A percentile compares a stretch with the other conserved stretches of the same genome.
Conservation (phyloP, 2,888 invertebrate genomes). For the Campoplex capitator region DNA sequence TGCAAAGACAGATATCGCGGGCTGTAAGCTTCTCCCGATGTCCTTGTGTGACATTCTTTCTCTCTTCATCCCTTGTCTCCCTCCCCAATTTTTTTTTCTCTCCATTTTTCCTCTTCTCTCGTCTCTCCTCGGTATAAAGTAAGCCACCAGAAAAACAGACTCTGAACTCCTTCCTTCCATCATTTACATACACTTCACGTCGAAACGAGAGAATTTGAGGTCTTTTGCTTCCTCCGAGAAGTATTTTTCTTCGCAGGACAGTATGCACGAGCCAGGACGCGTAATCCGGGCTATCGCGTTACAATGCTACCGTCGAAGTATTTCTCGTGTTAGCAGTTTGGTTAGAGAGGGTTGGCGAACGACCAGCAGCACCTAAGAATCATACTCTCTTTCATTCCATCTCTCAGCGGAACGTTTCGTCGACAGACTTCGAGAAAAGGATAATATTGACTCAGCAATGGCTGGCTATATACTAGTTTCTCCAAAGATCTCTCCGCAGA, state of each 20-base stretch:
- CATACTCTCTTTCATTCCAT: slow-evolving; percentile 53
- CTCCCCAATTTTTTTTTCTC: not conserved
- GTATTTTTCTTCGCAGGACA: slow-evolving; percentile 73
- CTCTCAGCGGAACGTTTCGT: slow-evolving; percentile 46
- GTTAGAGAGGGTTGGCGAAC: slow-evolving; percentile 68
- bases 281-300: slow-evolving; percentile 78
- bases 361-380: slow-evolving; percentile 55
- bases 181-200: slow-evolving; percentile 65
- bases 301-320: slow-evolving; percentile 71
- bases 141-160: slow-evolving; percentile 61
- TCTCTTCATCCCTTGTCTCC: not conserved
- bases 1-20: slow-evolving; percentile 36
- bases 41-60: slow-evolving; percentile 11
- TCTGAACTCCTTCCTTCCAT: slow-evolving; percentile 21
- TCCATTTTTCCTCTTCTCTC: not conserved
- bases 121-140: slow-evolving; percentile 32
- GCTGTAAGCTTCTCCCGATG: slow-evolving; percentile 15
- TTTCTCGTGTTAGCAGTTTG: slow-evolving; percentile 70
- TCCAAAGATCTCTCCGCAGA: slow-evolving; percentile 59
- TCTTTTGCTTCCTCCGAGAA: slow-evolving; percentile 62
- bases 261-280: slow-evolving; percentile 68
- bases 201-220: slow-evolving; percentile 59
- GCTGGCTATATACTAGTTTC: slow-evolving; percentile 58
- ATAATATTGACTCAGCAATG: slow-evolving; percentile 78
- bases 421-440: slow-evolving; percentile 73